Evolutionary conservation across 2,797 vertebrate genomes (phyloP).

Genomic region (Arnoldichthys spilopterus): DNA sequence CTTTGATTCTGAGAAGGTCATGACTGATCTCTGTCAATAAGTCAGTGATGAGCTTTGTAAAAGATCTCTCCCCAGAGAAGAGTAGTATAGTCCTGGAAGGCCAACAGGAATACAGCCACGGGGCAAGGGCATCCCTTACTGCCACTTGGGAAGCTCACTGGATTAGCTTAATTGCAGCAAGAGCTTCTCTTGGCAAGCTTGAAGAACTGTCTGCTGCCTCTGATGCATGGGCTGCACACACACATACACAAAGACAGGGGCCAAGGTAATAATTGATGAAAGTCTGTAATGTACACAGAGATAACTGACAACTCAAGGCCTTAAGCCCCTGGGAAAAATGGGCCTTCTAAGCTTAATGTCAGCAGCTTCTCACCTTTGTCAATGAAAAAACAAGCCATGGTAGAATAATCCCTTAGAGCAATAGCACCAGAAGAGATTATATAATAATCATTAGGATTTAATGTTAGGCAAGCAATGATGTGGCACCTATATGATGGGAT

Average conservation of each 20-base stretch:
- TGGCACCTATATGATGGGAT: not conserved
- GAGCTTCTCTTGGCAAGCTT: constrained; percentile 32
- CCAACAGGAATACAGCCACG: constrained; percentile 6
- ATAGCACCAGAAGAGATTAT: constrained; percentile 16
- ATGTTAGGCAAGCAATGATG: not conserved
- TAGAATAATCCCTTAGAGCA: constrained; percentile 17
- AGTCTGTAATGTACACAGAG: constrained; percentile 46
- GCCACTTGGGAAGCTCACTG: constrained; percentile 26
- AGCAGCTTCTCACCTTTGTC: constrained; percentile 11
- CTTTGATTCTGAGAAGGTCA: constrained; percentile 34
- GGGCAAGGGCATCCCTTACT: constrained; percentile 36
- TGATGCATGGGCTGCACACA: not conserved
- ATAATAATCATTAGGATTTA: constrained; percentile 3
- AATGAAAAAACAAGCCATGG: not conserved
- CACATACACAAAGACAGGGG: constrained; percentile 26
- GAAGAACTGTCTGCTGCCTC: constrained; percentile 30
- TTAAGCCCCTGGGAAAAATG: constrained; percentile 12
- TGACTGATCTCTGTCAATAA: constrained; percentile 28
- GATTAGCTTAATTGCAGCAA: constrained; percentile 49
- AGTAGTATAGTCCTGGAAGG: constrained; percentile 9
- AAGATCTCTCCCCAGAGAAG: constrained; percentile 15
- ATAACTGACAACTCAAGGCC: constrained; percentile 48
- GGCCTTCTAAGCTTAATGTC: constrained; percentile 24
- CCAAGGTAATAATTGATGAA: constrained; percentile 49
- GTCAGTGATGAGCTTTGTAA: constrained; percentile 9